Evolutionary conservation across 2,888 invertebrate species (phyloP).

Genomic region (Euplexia lucipara): DNA sequence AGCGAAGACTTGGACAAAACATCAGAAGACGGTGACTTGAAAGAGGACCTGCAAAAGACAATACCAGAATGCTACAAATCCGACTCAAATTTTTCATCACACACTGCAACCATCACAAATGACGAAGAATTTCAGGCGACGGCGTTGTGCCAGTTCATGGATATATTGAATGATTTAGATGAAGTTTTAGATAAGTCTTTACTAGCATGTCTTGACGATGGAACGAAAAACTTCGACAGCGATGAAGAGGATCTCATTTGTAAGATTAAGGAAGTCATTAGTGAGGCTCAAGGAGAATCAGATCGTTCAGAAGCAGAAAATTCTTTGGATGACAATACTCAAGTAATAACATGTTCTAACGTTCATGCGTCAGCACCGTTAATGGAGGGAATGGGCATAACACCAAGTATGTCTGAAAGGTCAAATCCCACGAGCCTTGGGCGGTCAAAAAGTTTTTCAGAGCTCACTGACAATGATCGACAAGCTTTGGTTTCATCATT

Average conservation of each 20-base stretch:
- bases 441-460: conserved; percentile 86
- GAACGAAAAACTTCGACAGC: conserved; percentile 80
- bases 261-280: conserved; percentile 84
- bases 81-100: conserved; percentile 86
- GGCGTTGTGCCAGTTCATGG: conserved; percentile 88
- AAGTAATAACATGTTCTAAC: conserved; percentile 79
- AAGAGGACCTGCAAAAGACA: conserved; percentile 86
- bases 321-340: conserved; percentile 83
- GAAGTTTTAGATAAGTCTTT: conserved; percentile 91
- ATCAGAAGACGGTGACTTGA: conserved; percentile 85
- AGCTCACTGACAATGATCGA: conserved; percentile 77
- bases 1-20: conserved; percentile 80
- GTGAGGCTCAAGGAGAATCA: conserved; percentile 72
- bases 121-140: conserved; percentile 89
- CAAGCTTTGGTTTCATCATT: conserved; percentile 74
- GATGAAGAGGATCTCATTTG: conserved; percentile 88
- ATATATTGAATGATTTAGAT: conserved; percentile 91
- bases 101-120: conserved; percentile 82
- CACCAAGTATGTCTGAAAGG: conserved; percentile 71
- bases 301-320: conserved; percentile 77
- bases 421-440: conserved; percentile 72
- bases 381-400: conserved; percentile 70
- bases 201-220: conserved; percentile 85
- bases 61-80: conserved; percentile 88
- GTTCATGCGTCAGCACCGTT: conserved; percentile 69